A percentile compares a stretch with the other conserved stretches of the same genome.
These are phyloP conservation scores for Anorthoa munda DNA, from an alignment of 2,888 invertebrate genomes.

Conservation along the genomic window DNA sequence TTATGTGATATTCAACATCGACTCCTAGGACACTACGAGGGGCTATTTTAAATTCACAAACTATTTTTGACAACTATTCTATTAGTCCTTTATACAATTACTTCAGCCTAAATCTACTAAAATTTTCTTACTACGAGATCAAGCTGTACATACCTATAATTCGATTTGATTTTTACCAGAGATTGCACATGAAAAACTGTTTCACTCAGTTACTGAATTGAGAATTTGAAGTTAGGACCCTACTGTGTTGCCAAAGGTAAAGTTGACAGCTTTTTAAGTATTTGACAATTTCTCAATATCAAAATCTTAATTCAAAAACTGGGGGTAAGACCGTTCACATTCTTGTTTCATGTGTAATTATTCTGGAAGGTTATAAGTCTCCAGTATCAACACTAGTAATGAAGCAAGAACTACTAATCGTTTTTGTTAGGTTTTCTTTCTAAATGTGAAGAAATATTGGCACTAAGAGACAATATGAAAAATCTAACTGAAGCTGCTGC, in stretches of 20 bases:
- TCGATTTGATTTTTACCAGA: neutral
- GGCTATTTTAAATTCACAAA: slow-evolving; percentile 9
- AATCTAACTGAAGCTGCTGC: neutral
- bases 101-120: slow-evolving; percentile 11
- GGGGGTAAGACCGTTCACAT: too few species aligned
- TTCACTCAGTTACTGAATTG: too few species aligned
- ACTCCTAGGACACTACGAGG: neutral
- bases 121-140: slow-evolving; percentile 38
- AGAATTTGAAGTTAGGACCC: too few species aligned
- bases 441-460: neutral
- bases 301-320: too few species aligned
- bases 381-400: neutral
- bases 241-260: too few species aligned
- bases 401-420: neutral
- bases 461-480: neutral
- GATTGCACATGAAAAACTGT: neutral
- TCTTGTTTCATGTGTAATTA: too few species aligned
- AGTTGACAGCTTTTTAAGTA: too few species aligned
- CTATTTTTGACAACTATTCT: slow-evolving; percentile 7
- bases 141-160: slow-evolving; percentile 21
- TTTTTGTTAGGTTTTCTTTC: neutral
- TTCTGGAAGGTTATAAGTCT: too few species aligned
- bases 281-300: too few species aligned
- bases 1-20: neutral
- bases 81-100: slow-evolving; percentile 14